Base-by-base conservation (phyloP, 2,888 invertebrate species). In the Dryobota labecula region DNA sequence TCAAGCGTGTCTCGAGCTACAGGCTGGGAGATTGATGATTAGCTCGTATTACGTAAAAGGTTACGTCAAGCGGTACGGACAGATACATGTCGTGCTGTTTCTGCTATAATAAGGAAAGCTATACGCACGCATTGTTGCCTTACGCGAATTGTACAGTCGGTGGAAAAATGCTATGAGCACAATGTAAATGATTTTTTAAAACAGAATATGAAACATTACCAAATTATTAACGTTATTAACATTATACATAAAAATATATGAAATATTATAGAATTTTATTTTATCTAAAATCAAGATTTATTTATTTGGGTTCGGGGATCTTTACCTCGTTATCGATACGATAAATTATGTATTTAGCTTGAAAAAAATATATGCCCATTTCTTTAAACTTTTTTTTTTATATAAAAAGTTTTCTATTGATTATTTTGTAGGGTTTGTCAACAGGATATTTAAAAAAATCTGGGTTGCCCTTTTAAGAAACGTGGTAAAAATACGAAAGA, bases 21-120 rank as follows among this genome's bases (percentile, higher is more conserved):
- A 49, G 47, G 15, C 27, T 51, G 38, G 8, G 30, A 73, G 64
- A 84, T 82, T 64, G 64, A 65, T 65, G 56, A 62, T 77, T 63
- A 47, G 60, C 30, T 65, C 56, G 24, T 63, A 64, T 73, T 53
- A 70, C 49, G 53, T 33, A 47, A 68, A 67, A 71, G 77, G 71
- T 80, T 65, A 84, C 67, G 57, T 72, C 62, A 53, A 75, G 63
- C 13, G 51, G 8, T 49, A 64, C 24, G 33, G 33, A 56, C 54
- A 27, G 49, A 53, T 27, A 68, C 27, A 51, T 56, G n/a, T n/a
- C 43, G 33, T 65, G 67, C 45, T 65, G 27, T 62, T 65, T 66
- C 9, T 43, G 58, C 20, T 65, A 47, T 58, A 41, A 49, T 57
- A 41, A 41, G 13, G 33, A 65, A 61, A 54, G 30, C 24, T 78